phyloP scores from a whole-genome alignment of 2,113 vertebrate genomes.

The Eulemur macaco region DNA sequence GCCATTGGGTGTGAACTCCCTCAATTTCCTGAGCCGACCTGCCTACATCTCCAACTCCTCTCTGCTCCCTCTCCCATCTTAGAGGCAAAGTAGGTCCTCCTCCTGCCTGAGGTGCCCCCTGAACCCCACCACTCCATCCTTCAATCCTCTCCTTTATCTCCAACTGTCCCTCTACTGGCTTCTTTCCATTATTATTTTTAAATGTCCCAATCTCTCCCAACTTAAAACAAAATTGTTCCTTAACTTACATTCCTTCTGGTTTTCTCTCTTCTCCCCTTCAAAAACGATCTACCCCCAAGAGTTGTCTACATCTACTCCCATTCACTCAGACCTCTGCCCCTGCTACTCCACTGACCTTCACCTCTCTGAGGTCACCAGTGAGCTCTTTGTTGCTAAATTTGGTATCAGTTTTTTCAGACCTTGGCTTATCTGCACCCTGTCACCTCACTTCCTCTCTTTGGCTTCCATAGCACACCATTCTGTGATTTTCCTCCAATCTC shows the following conservation, averaged over 20 bases:
- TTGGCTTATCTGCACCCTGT: neutral
- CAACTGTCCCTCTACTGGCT: neutral
- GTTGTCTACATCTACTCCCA: neutral
- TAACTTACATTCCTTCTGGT: neutral
- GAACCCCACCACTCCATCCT: neutral
- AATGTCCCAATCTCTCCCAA: neutral
- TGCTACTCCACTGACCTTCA: neutral
- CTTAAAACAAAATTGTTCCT: conserved; percentile 17
- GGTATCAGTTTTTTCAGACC: neutral
- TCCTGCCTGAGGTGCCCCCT: neutral
- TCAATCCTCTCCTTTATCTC: neutral
- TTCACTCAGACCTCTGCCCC: neutral
- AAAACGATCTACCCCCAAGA: neutral
- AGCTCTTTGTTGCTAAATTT: neutral
- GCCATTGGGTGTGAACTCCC: neutral
- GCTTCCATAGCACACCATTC: neutral
- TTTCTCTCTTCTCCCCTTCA: conserved; percentile 4
- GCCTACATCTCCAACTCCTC: neutral
- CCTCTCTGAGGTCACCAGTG: neutral
- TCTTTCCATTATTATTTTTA: neutral
- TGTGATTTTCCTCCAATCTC: neutral
- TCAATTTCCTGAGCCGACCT: neutral
- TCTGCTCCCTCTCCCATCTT: neutral
- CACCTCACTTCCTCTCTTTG: neutral
- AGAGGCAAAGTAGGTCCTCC: neutral